phyloP scores from a whole-genome alignment of 1,140 invertebrate genomes.

The Euglossa dilemma region DNA sequence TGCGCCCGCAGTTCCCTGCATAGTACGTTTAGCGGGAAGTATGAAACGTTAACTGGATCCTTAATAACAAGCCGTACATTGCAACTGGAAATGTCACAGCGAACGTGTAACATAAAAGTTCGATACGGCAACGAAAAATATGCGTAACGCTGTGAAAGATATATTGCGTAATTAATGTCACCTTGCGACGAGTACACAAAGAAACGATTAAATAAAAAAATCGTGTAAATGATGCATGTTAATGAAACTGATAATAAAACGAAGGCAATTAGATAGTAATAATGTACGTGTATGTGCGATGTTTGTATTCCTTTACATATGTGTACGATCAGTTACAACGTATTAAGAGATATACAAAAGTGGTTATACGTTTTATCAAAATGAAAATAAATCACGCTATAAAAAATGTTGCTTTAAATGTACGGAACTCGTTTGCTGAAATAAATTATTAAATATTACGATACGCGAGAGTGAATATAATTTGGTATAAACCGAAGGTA shows the following conservation, averaged over 20 bases:
- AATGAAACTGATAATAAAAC: slow-evolving; percentile 1
- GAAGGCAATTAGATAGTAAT: background rate
- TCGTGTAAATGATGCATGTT: background rate
- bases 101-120: background rate
- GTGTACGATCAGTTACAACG: slow-evolving; percentile 38
- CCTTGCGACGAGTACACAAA: background rate
- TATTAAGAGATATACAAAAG: slow-evolving; percentile 18
- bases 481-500: background rate
- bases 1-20: background rate
- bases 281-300: background rate
- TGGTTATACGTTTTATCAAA: slow-evolving; percentile 1
- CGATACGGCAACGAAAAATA: background rate
- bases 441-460: slow-evolving; percentile 27
- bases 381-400: slow-evolving; percentile 22
- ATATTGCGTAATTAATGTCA: background rate
- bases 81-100: background rate
- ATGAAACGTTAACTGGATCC: background rate
- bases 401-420: background rate
- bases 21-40: background rate
- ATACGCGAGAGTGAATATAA: slow-evolving; percentile 10
- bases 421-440: background rate
- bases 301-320: slow-evolving; percentile 1
- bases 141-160: background rate
- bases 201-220: too few relatives aligned
- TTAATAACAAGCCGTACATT: background rate